Percentiles rank a stretch among this genome's conserved stretches.
phyloP scores from a whole-genome alignment of 2,113 vertebrate species.

The Ondatra zibethicus region DNA sequence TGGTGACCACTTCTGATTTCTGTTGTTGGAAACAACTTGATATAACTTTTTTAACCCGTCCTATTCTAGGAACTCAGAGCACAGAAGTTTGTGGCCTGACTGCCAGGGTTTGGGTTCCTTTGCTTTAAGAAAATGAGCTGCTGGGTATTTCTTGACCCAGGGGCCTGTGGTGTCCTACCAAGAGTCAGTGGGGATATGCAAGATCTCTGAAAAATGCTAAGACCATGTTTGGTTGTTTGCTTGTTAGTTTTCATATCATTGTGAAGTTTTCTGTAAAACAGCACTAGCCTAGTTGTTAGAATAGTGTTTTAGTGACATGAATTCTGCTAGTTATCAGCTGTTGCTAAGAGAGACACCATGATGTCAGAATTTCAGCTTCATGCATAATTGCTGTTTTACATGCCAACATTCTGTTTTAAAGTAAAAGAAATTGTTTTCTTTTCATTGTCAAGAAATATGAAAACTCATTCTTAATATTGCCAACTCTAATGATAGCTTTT shows the following conservation, averaged over 20 bases:
- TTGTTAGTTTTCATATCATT: neutral
- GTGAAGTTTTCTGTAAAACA: constrained; percentile 61
- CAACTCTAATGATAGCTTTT: neutral
- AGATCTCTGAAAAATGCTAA: constrained; percentile 45
- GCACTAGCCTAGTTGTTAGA: constrained; percentile 55
- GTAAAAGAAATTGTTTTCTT: neutral
- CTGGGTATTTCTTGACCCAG: constrained; percentile 39
- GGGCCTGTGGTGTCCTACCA: constrained; percentile 43
- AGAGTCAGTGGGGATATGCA: constrained; percentile 2
- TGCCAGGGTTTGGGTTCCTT: constrained; percentile 68
- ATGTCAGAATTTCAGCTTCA: neutral
- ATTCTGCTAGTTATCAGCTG: neutral
- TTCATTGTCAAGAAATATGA: neutral
- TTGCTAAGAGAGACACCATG: neutral
- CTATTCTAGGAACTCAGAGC: constrained; percentile 31
- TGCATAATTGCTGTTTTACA: neutral
- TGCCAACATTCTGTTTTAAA: neutral
- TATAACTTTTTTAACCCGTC: neutral
- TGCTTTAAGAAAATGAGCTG: constrained; percentile 58
- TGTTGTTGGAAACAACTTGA: neutral
- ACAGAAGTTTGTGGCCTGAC: constrained; percentile 7
- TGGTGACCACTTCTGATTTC: constrained; percentile 33
- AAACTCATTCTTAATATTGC: neutral
- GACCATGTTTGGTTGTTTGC: neutral
- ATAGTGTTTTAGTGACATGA: constrained; percentile 49